Evolutionary conservation across 2,888 invertebrate genomes (phyloP).

Genomic region (Nasonovia ribisnigri): DNA sequence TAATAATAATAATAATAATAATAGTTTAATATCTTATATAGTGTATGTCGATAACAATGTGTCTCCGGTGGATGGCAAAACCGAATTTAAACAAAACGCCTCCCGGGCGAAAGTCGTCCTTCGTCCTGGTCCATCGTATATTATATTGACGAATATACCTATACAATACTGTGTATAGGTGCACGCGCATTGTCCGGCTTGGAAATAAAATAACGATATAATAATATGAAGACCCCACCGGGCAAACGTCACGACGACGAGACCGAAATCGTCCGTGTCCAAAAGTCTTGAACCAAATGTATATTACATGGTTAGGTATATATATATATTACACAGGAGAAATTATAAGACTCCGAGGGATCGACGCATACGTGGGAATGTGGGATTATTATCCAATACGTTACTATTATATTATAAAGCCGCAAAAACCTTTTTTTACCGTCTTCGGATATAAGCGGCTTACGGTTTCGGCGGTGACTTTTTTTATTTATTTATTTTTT

Average conservation of each 20-base stretch:
- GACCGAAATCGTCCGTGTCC: background rate
- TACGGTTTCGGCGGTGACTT: background rate
- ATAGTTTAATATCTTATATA: background rate
- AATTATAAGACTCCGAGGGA: background rate
- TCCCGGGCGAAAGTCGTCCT: constrained; percentile 5
- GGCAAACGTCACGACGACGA: background rate
- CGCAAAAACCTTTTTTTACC: constrained; percentile 34
- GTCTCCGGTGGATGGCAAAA: constrained; percentile 6
- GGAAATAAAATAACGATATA: background rate
- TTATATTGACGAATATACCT: too few relatives aligned
- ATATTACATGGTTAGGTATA: too few relatives aligned
- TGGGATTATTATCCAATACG: background rate
- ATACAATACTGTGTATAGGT: background rate
- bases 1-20: background rate
- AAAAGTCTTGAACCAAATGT: background rate
- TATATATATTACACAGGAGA: too few relatives aligned
- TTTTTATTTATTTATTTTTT: background rate
- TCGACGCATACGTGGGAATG: constrained; percentile 5
- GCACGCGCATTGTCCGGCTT: background rate
- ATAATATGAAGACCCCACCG: background rate
- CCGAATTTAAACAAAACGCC: background rate
- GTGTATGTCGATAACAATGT: constrained; percentile 31
- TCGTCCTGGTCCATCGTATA: background rate
- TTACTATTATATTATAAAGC: background rate
- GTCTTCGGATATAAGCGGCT: constrained; percentile 38